Evolutionary conservation across 2,797 vertebrate genomes (phyloP).

Genomic region (Streptopelia turtur): DNA sequence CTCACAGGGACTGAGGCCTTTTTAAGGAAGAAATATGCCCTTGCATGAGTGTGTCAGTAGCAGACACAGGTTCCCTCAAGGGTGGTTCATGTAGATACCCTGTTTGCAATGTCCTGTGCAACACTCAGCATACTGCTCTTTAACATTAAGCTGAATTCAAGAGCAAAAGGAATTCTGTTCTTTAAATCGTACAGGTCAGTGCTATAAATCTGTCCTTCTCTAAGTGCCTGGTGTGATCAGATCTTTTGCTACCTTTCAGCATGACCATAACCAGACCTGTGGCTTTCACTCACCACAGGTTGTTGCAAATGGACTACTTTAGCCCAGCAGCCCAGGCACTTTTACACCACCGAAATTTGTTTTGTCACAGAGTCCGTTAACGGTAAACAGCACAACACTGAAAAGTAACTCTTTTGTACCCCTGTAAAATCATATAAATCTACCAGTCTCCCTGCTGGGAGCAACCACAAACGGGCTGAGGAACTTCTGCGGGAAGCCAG

Average conservation of each 20-base stretch:
- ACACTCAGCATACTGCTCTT: not conserved
- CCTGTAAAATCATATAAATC: constrained; percentile 27
- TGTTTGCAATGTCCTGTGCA: not conserved
- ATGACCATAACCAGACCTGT: not conserved
- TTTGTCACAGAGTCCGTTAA: constrained; percentile 48
- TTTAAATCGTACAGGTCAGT: not conserved
- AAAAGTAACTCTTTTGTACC: constrained; percentile 19
- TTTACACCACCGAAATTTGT: constrained; percentile 11
- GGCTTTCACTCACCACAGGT: not conserved
- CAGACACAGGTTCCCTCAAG: not conserved
- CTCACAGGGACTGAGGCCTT: not conserved
- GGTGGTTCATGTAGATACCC: not conserved
- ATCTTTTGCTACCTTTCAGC: not conserved
- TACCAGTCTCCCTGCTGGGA: not conserved
- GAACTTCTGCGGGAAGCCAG: not conserved
- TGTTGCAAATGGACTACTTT: constrained; percentile 17
- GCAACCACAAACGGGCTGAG: constrained; percentile 30
- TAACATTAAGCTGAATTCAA: not conserved
- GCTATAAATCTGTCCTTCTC: not conserved
- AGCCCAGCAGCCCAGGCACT: not conserved
- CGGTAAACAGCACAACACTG: not conserved
- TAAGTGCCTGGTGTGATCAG: not conserved
- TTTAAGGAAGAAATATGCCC: not conserved
- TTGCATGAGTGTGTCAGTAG: not conserved
- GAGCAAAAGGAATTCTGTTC: not conserved